A percentile compares a stretch with the other conserved stretches of the same genome.
Evolutionary conservation across 1,140 invertebrate genomes (phyloP).

Genomic region (Eupristina koningsbergeri): DNA sequence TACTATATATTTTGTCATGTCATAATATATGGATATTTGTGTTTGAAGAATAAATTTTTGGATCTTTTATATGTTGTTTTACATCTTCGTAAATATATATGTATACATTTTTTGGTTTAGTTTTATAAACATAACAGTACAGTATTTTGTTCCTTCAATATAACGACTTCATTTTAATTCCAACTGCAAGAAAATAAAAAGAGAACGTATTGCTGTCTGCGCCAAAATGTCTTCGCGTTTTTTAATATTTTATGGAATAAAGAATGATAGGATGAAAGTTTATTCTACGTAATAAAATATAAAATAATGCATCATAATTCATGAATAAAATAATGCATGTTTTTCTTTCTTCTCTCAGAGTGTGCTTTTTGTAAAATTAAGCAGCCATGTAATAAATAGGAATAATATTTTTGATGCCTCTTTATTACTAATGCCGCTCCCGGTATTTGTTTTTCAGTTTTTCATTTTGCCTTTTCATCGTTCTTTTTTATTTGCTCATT

Average conservation of each 20-base stretch:
- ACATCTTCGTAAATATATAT: slow-evolving; percentile 60
- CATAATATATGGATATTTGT: background rate
- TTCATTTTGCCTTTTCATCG: background rate
- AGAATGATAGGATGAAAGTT: background rate
- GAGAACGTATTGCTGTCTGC: background rate
- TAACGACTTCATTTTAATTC: background rate
- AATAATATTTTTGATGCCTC: slow-evolving; percentile 2
- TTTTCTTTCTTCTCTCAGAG: background rate
- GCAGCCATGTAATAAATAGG: background rate
- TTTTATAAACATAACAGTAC: slow-evolving; percentile 38
- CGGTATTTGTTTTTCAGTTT: slow-evolving; percentile 18
- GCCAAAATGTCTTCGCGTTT: background rate
- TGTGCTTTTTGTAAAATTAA: background rate
- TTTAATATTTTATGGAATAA: background rate
- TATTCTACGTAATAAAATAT: background rate
- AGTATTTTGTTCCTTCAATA: background rate
- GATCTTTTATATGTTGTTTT: slow-evolving; percentile 55
- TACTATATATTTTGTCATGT: background rate
- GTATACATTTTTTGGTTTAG: slow-evolving; percentile 45
- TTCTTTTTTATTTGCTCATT: background rate
- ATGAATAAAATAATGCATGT: background rate
- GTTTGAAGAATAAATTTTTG: slow-evolving; percentile 23
- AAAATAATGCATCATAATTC: background rate
- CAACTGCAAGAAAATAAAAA: background rate
- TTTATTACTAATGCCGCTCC: slow-evolving; percentile 28